Base-by-base conservation (phyloP, 2,888 invertebrate genomes). In the Eurois occulta region DNA sequence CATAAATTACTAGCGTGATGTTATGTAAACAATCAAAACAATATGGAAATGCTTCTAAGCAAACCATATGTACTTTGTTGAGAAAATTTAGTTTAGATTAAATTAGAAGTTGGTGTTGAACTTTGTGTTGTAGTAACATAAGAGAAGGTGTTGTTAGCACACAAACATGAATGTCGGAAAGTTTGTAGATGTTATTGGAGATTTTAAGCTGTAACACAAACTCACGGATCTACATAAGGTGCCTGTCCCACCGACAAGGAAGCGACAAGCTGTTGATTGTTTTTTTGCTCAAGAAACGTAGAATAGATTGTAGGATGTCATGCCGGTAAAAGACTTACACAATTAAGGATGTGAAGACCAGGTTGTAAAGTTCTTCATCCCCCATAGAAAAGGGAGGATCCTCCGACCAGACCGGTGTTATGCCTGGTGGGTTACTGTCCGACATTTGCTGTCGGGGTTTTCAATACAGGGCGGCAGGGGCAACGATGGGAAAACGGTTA, bases 81-180 rank as follows among this genome's bases (percentile, higher is more conserved):
- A 74, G 69, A 77, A 68, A 81, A 81, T 84, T 76, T 60, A 75
- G 73, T 84, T 81, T 64, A 72, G 72, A 84, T 86, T 84, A 84
- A 84, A 84, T 86, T 86, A 82, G 72, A 87, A 84, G 79, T 86
- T 86, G 48, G 32, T 62, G 76, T 75, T 68, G 46, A 81, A 81
- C 68, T 86, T 86, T 75, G 64, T 46, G 52, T 71, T 75, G 75
- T 65, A 41, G 52, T 68, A 71, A 46, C 74, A 72, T 3, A 18
- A 32, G 65, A 10, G 68, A 48, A 55, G 71, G 79, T 83, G 65
- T 73, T 67, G 10, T n/a, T n/a, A n/a, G 68, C 41, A 72, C 28
- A 71, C 65, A 78, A 73, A 41, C 52, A 64, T 67, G 46, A 64
- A 70, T 60, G 41, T 64, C 64, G 41, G 28, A 16, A 46, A 75